Base-by-base conservation (phyloP, 1,140 invertebrate species). In the Drosophila lini region DNA sequence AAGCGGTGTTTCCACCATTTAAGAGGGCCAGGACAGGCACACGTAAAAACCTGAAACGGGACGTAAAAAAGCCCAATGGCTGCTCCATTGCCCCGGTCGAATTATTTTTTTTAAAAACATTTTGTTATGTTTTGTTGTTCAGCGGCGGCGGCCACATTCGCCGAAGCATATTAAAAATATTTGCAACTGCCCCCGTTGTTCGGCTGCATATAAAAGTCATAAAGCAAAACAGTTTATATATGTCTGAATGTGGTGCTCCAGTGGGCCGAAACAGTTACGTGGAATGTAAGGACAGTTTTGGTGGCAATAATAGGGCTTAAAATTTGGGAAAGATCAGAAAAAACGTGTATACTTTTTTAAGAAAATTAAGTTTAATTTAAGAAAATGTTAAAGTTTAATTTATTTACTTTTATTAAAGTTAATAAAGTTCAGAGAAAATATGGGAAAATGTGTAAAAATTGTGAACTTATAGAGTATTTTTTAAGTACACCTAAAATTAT, bases 171-270 rank as follows among this genome's bases (percentile, higher is more conserved):
- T 89, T 89, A 88, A 88, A 88, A 88, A 84, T 84, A 80, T 78
- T 88, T 84, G 57, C 83, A 77, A 77, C 63, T 70, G 74, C 53
- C 58, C 31, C 73, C 32, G 60, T 41, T 57, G 63, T 52, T 45
- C 38, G 61, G 53, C 61, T 78, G 80, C 84, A 89, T 84, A 80
- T 62, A 88, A 81, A 89, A 88, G 84, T 89, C 80, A 88, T 88
- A 83, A 83, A 82, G 84, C 83, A 83, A 89, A 88, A 89, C 82
- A 82, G 81, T 86, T 85, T 82, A 85, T 88, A 69, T 76, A 42
- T 61, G 50, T 56, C 45, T 56, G 48, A 71, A 59, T 71, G 69
- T 31, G 65, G 53, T 59, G 65, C 64, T 70, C 28, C 64, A 48
- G n/a, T 32, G 64, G 7, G 25, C 36, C 34, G 48, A 45, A 57